Evolutionary conservation across 2,113 vertebrate genomes (phyloP), one percentile per base, ranked within the genome.

Genomic region (Propithecus coquereli): DNA sequence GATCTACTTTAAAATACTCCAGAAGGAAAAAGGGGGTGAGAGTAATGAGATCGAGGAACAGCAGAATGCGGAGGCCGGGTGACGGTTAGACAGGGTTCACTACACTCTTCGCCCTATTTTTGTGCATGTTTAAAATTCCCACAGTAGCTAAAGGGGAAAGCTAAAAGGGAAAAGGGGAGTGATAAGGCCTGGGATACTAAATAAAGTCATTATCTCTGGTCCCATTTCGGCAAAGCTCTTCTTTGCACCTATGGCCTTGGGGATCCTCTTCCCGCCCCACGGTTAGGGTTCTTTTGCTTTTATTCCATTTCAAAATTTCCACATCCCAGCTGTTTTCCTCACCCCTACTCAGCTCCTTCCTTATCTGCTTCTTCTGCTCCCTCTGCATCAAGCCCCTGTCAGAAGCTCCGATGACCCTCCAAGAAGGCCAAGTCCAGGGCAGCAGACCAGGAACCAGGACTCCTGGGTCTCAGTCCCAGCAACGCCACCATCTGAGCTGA

Each of bases 381-480:
- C 57, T 68, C 50, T 66, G 4, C n/a, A 2, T 34, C 40, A 91
- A 50, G 63, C n/a, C 3, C 34, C n/a, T 17, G 0, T 22, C 17
- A 5, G 87, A 59, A 77, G 73, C 74, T 70, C 71, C 0, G 0
- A 16, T 23, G n/a, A 85, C 73, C 47, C 32, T 87, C 45, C 87
- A 4, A 11, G 37, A 50, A 66, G 68, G 40, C n/a, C 34, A 57
- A 27, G 82, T 34, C 52, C 71, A 40, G 68, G 68, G 90, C 54
- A 54, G 50, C 93, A 37, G 52, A 32, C 1, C 0, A 0, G 34
- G n/a, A 61, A 3, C 5, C 0, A 1, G 54, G n/a, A 73, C 13
- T 17, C 27, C n/a, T 8, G 30, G 20, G 54, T 47, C 40, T 76
- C 32, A 1, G 17, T 18, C 40, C 66, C 9, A 43, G 43, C 17